These are phyloP conservation scores for Oligia latruncula DNA, from an alignment of 2,888 invertebrate genomes.

Conservation along the genomic window DNA sequence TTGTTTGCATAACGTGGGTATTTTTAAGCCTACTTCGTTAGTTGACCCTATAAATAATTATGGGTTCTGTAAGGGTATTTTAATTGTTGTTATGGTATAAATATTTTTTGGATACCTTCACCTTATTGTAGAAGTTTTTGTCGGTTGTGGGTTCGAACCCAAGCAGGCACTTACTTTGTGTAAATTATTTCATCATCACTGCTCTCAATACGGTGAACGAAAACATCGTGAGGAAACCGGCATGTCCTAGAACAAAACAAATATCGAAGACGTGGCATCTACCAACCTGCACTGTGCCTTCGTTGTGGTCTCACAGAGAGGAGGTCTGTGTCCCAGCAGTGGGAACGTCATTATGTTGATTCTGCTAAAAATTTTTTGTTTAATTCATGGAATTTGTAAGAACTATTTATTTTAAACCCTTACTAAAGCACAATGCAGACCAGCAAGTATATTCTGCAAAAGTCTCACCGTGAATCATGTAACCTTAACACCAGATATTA, in stretches of 20 bases:
- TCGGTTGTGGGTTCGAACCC: no score
- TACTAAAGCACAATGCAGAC: not conserved
- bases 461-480: not conserved
- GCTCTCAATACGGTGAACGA: not conserved
- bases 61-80: not conserved
- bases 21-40: slow-evolving; percentile 22
- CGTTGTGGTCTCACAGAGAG: not conserved
- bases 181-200: not conserved
- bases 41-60: not conserved
- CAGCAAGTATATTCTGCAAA: not conserved
- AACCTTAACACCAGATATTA: not conserved
- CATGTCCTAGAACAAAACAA: not conserved
- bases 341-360: not conserved
- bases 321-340: not conserved
- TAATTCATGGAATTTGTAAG: not conserved
- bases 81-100: not conserved
- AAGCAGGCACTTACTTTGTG: not conserved
- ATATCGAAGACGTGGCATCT: not conserved
- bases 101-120: not conserved
- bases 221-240: not conserved
- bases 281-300: not conserved
- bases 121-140: not conserved
- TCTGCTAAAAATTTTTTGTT: not conserved
- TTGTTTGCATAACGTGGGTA: slow-evolving; percentile 36
- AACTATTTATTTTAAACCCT: not conserved